Evolutionary conservation across 2,888 invertebrate genomes (phyloP).

Genomic region (Phrixothrix hirtus): DNA sequence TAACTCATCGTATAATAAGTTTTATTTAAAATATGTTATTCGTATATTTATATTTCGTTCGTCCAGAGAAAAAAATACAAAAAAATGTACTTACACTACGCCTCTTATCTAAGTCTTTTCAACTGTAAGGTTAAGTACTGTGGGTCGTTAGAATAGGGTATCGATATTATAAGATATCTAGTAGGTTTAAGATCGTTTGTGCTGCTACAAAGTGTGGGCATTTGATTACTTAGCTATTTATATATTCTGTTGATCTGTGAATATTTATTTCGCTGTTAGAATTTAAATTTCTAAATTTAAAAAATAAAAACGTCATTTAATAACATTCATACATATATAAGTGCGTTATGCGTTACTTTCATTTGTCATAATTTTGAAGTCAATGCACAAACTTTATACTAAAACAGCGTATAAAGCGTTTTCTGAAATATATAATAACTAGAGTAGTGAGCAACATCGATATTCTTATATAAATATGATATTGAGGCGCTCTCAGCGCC

Average conservation of each 20-base stretch:
- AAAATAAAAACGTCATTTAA: constrained; percentile 1
- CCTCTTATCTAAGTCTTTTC: constrained; percentile 40
- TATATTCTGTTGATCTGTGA: constrained; percentile 12
- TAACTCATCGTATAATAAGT: constrained; percentile 22
- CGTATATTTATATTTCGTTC: constrained; percentile 43
- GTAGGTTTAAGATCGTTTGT: constrained; percentile 48
- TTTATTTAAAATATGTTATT: constrained; percentile 26
- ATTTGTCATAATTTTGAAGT: too few relatives aligned
- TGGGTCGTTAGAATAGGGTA: constrained; percentile 46
- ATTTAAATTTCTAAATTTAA: too few relatives aligned
- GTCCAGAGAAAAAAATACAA: constrained; percentile 44
- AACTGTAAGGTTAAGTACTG: constrained; percentile 46
- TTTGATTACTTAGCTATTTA: constrained; percentile 22
- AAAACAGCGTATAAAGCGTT: constrained; percentile 46
- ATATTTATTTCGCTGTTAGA: constrained; percentile 5
- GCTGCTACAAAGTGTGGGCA: constrained; percentile 39
- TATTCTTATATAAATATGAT: constrained; percentile 54
- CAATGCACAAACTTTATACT: constrained; percentile 54
- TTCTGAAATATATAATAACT: constrained; percentile 49
- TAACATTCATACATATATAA: constrained; percentile 24
- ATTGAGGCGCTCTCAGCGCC: constrained; percentile 45
- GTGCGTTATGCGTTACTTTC: constrained; percentile 20
- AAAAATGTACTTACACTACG: constrained; percentile 46
- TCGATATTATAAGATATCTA: constrained; percentile 44
- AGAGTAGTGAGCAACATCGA: constrained; percentile 54